Evolutionary conservation across 2,113 vertebrate species (phyloP), one percentile per base, ranked within the genome.

Genomic region (Hippopotamus amphibius): DNA sequence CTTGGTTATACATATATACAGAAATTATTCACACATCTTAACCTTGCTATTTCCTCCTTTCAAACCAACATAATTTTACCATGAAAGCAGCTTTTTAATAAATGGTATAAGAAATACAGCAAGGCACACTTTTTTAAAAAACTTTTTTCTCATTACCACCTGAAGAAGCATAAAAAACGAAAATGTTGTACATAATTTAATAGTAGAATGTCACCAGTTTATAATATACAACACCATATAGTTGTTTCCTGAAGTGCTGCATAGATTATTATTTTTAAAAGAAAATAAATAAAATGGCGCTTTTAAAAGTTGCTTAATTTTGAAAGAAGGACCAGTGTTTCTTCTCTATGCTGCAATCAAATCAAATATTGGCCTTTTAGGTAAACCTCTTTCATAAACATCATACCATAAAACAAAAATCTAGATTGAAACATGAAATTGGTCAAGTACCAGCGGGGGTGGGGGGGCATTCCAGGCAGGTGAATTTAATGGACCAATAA

Each of bases 51-150:
- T 98, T 98, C 97, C 96, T 96, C 97, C 98, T 98, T 98, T 98
- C 98, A 98, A 98, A 98, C 98, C 93, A 98, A 98, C 96, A 96
- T 97, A 98, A 98, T 98, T 99, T 98, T 98, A 99, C 98, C 97
- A 84, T 98, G 98, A 99, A 99, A 99, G 99, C 99, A 98, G 99
- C 99, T 99, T 98, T 99, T 99, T 98, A 99, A 99, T 98, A 99
- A 99, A 99, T 99, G 98, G 97, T 98, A 98, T 99, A 99, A 99
- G 99, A 99, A 99, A 99, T 98, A 99, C 98, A 99, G 99, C 99
- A 99, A 99, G 99, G 99, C 99, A 99, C 99, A 99, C 99, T 99
- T 99, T 99, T 98, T 99, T 98, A 98, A 98, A 99, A 99, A 98
- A 98, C 79, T 59, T 88, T 98, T 98, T 98, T 98, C 98, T 98